Base-by-base conservation (phyloP, 2,797 vertebrate genomes). In the Rhinatrema bivittatum region DNA sequence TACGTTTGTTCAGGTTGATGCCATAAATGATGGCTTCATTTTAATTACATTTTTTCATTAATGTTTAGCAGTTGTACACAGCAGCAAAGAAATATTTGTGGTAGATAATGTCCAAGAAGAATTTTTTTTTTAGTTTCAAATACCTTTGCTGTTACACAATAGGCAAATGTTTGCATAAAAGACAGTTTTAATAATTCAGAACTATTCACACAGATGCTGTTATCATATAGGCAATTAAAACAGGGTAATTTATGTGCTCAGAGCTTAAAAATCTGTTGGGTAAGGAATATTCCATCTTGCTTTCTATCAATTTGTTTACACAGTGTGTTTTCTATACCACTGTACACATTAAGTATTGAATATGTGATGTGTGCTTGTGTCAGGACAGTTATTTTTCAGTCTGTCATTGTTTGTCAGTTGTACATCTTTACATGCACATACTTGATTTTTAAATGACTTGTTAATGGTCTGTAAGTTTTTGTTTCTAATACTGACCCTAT, bases 41-140 rank as follows among this genome's bases (percentile, higher is more conserved):
- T 60, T 30, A 22, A 36, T 59, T 60, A 42, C 36, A 57, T 65
- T 56, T 48, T 67, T 42, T 50, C 60, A n/a, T n/a, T n/a, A n/a
- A n/a, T n/a, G 60, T 77, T 80, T 72, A 65, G 64, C 44, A 39
- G 28, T 49, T 63, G 29, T 46, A 47, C 36, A 39, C 35, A 57
- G 20, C 46, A 28, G 17, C 62, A 46, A 53, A 53, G n/a, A 50
- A 53, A 29, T 50, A 62, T 13, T 52, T 54, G 25, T 57, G 70
- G 62, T 41, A 41, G 1, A 39, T 26, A 37, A 55, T 42, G 15
- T 55, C 29, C 45, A 50, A 50, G 17, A 48, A 45, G 58, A 54
- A 34, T n/a, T 34, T 45, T 61, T n/a, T n/a, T n/a, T n/a, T n/a
- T n/a, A n/a, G n/a, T n/a, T n/a, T n/a, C n/a, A n/a, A n/a, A n/a